Evolutionary conservation across 2,888 invertebrate species (phyloP), one percentile per base, ranked within the genome.

Genomic region (Brachypterus glaber): DNA sequence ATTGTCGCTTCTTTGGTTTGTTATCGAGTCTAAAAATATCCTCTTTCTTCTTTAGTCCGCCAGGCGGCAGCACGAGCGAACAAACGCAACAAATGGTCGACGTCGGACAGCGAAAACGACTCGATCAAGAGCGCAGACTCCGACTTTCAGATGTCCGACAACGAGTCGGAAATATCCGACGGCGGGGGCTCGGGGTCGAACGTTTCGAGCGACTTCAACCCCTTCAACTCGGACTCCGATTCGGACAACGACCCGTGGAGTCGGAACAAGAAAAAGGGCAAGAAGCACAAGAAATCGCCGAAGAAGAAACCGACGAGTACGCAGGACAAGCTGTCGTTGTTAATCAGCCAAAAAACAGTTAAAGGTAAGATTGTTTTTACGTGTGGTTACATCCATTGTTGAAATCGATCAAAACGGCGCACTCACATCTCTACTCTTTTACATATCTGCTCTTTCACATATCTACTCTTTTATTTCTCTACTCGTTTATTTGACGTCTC

Each of bases 171-270:
- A 36, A 72, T 74, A 26, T 70, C 68, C 17, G 71, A 13, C 12
- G 27, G 72, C 15, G 70, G 67, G 41, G 67, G 65, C 55, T 67
- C 66, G 30, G 71, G 73, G 44, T 77, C 77, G 45, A 76, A 77
- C 49, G 71, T 68, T 38, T 83, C 82, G 50, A 83, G 83, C 41
- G 91, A 90, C 67, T 90, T 89, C 62, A 93, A 95, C 70, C 93
- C 92, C n/a, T 89, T 88, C 58, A 84, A 83, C 60, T 82, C 77
- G 33, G 90, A 82, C 56, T 77, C 79, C 54, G 83, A 83, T 54
- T 83, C 84, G 26, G 88, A 89, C 55, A 80, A 81, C 51, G 84
- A 83, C 73, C 69, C 64, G 36, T 66, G 59, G 58, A 59, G 59
- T 41, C 53, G 65, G 5, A 62, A 58, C 31, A 61, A 59, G 50